These are phyloP conservation scores for Congeria kusceri DNA, from an alignment of 2,888 invertebrate genomes.

Conservation along the genomic window DNA sequence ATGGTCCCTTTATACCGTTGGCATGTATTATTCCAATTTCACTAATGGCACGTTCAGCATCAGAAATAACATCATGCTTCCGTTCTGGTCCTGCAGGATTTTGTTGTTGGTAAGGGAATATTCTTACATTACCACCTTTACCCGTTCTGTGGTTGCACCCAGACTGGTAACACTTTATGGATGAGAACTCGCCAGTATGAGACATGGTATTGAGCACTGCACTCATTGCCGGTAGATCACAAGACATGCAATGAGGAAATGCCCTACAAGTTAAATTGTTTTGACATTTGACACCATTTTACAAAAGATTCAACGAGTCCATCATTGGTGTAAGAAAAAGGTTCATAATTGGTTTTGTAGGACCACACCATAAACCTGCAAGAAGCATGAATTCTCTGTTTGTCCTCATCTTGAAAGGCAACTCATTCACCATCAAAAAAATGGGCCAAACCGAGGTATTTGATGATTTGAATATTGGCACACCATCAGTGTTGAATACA, in stretches of 20 bases:
- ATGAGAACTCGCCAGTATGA: too few species aligned
- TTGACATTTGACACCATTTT: slow-evolving; percentile 3
- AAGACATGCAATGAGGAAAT: slow-evolving; percentile 3
- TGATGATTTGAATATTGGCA: slow-evolving; percentile 37
- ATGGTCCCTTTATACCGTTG: slow-evolving; percentile 3
- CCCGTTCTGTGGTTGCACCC: too few species aligned
- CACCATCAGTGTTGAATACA: slow-evolving; percentile 34
- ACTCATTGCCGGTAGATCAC: not conserved
- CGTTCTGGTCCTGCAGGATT: not conserved
- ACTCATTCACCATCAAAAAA: slow-evolving; percentile 37
- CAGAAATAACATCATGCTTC: too few species aligned
- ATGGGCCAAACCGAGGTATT: slow-evolving; percentile 40
- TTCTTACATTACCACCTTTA: too few species aligned
- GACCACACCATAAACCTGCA: slow-evolving; percentile 37
- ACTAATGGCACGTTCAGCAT: too few species aligned
- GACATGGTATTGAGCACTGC: too few species aligned
- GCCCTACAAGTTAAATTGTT: not conserved
- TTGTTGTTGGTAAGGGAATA: too few species aligned
- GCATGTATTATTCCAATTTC: too few species aligned
- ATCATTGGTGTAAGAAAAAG: slow-evolving; percentile 15
- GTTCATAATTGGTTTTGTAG: slow-evolving; percentile 33
- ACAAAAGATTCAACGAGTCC: slow-evolving; percentile 5
- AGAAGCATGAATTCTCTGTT: slow-evolving; percentile 29
- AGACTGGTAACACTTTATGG: too few species aligned
- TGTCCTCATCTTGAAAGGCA: slow-evolving; percentile 20